Evolutionary conservation across 64 coral and sea anemone genomes (phyloP), one percentile per base, ranked within the genome.

Genomic region (Trachythela sp.): DNA sequence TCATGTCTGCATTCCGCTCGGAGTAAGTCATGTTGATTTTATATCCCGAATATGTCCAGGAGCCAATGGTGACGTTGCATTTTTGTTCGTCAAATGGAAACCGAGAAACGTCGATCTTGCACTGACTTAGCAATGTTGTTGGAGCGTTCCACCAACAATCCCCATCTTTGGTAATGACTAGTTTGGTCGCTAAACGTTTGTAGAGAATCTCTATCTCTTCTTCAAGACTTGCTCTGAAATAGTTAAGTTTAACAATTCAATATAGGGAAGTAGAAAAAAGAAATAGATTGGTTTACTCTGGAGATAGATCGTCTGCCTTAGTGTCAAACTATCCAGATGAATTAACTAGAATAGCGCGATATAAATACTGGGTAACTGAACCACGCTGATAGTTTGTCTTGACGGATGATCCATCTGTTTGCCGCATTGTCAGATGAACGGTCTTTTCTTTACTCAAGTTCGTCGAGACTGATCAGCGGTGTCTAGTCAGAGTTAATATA

Each of bases 131-230:
- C 8, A 80, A 80, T 15, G 75, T 35, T 17, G 75, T 29, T 6
- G 75, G 75, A 15, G 75, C 75, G 35, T 80, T 35, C 75, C 75
- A 80, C 11, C 7, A 1, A 30, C 75, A 80, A 36, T 80, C 10
- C 15, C 75, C 75, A 30, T 80, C 75, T 6, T 39, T 30, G 1
- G 8, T 35, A 10, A 80, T 39, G 0, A 80, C 75, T 29, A 80
- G 13, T 39, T 35, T 37, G 33, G 75, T 80, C 15, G 75, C 37
- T 39, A 80, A 37, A 39, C 75, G 75, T 22, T 80, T 39, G 33
- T 80, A 80, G 13, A 80, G 35, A 36, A 80, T 80, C 1, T 80
- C 75, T 30, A 80, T 80, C 20, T 80, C 75, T 37, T 80, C 75
- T 0, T 80, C 75, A 0, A 80, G 75, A 39, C 75, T 80, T 39